Evolutionary conservation across 2,113 vertebrate species (phyloP).

Genomic region (Otus sunia): DNA sequence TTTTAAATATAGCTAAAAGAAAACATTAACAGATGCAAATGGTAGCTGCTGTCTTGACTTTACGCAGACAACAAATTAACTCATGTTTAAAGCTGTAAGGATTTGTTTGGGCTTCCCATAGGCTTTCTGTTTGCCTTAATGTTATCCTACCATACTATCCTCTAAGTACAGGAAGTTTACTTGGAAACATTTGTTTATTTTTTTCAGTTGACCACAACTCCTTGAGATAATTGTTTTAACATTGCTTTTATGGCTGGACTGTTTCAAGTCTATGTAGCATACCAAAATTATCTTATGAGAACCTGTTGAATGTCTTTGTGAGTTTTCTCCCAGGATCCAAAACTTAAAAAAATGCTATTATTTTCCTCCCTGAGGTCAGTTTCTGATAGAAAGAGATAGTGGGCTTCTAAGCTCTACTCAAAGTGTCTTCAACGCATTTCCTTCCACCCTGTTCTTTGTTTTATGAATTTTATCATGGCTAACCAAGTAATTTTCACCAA

Average conservation of each 20-base stretch:
- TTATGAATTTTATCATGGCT: neutral
- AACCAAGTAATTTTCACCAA: neutral
- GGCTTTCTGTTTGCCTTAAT: neutral
- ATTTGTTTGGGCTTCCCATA: neutral
- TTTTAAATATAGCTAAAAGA: neutral
- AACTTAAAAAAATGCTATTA: neutral
- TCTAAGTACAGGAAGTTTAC: neutral
- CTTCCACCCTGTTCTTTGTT: neutral
- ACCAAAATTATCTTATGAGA: neutral
- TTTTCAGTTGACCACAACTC: neutral
- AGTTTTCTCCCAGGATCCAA: neutral
- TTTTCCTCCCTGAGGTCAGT: neutral
- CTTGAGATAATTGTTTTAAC: slow-evolving; percentile 9
- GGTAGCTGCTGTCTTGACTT: neutral
- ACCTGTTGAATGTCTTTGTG: neutral
- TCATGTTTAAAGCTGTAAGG: neutral
- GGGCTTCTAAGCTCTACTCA: neutral
- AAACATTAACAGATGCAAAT: neutral
- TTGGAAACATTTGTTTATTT: neutral
- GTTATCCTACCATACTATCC: neutral
- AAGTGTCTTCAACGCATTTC: neutral
- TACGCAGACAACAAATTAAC: neutral
- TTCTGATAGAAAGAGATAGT: neutral
- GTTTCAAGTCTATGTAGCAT: neutral
- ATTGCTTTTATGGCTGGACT: neutral